Conservation (phyloP, 2,888 invertebrate species). For the Cosmopolites sordidus region DNA sequence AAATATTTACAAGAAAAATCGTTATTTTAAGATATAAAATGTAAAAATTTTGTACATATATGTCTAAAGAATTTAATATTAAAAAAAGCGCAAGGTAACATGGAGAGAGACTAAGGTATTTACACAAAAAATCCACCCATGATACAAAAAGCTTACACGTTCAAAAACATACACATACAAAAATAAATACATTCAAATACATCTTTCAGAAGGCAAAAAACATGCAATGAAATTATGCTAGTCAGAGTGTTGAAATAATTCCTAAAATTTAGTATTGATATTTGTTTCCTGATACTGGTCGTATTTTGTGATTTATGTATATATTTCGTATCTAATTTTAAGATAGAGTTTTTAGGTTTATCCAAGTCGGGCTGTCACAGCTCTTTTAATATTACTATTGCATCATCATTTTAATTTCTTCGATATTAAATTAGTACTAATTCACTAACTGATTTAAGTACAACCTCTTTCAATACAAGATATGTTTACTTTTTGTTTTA, state of each 20-base stretch:
- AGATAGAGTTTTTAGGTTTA: no score
- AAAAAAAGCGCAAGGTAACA: slow-evolving; percentile 21
- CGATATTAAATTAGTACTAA: no score
- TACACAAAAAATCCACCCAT: slow-evolving; percentile 34
- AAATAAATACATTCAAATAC: slow-evolving; percentile 4
- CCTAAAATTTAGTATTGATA: no score
- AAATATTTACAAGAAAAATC: neutral
- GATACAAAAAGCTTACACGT: slow-evolving; percentile 47
- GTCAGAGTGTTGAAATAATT: neutral
- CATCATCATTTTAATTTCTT: no score
- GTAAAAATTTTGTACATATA: neutral
- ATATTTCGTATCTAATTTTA: no score
- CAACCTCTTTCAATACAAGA: no score
- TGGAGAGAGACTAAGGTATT: slow-evolving; percentile 40
- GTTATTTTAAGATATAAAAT: neutral
- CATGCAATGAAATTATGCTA: neutral
- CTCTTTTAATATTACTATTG: no score
- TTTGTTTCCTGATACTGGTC: no score
- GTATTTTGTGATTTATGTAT: no score
- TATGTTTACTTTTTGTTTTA: no score
- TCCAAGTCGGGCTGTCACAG: no score
- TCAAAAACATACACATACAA: slow-evolving; percentile 43
- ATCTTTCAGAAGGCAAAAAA: slow-evolving; percentile 1
- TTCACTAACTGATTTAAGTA: no score
- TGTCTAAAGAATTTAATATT: neutral